Evolutionary conservation across 2,113 vertebrate genomes (phyloP), one percentile per base, ranked within the genome.

Genomic region (Eudyptes chrysolophus): DNA sequence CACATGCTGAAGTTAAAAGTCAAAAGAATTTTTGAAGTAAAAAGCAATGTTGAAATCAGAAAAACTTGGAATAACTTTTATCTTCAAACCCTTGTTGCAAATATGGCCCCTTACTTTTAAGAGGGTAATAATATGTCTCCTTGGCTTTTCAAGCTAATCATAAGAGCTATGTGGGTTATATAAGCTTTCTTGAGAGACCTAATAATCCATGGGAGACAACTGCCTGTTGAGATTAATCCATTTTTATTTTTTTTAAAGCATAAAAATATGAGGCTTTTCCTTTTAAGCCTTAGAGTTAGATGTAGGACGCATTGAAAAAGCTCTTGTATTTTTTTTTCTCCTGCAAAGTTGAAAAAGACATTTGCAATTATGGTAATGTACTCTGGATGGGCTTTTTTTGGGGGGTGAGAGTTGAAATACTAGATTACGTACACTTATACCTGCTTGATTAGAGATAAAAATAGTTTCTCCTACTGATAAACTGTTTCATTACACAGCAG

Each of bases 391-490:
- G 70, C 5, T 55, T 81, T 62, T 62, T 44, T 1, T 0, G 8
- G 16, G 18, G 22, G 5, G 61, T 25, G 65, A 62, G 42, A 68
- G 34, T 55, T 84, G 65, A 94, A 92, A 71, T 76, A 60, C 57
- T 78, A 75, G 77, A 96, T 96, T 97, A 51, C 52, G 51, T 80
- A 54, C 87, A 93, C 78, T 96, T 94, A 58, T 21, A 97, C 82
- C 77, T 92, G 77, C 96, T 97, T 97, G 95, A 95, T 96, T 95
- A 94, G 66, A 92, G 93, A 93, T 69, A 93, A 93, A 97, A 97
- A 93, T 89, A 93, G 74, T 87, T 57, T 96, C 61, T 96, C 89
- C 84, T 89, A 65, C 95, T 97, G 96, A 87, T 64, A 85, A 89
- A 92, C 61, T 89, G 69, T 90, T 96, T 90, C 92, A 83, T 96